Percentiles rank a stretch among this genome's conserved stretches.
These are phyloP conservation scores for Hemicrepidius hirtus DNA, from an alignment of 2,888 invertebrate species.

Conservation along the genomic window DNA sequence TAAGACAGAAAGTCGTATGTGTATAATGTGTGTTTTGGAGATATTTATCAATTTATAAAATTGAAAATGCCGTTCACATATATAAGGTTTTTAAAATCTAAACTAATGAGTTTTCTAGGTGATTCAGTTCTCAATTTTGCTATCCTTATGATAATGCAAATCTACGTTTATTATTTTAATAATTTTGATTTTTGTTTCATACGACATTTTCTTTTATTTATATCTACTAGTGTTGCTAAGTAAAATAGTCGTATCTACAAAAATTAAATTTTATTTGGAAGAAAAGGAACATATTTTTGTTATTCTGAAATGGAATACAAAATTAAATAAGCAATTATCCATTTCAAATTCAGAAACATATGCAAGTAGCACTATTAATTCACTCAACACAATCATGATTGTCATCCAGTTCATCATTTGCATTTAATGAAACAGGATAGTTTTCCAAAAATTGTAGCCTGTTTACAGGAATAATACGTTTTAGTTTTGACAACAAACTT, in stretches of 20 bases:
- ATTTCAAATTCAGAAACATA: too few relatives aligned
- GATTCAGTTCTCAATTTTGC: neutral
- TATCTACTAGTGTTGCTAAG: neutral
- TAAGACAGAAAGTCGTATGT: constrained; percentile 3
- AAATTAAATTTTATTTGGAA: neutral
- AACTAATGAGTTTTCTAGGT: neutral
- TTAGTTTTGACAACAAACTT: neutral
- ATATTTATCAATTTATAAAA: constrained; percentile 1
- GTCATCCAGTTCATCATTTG: too few relatives aligned
- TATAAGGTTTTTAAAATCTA: neutral
- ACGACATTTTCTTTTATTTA: neutral
- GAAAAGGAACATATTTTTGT: neutral
- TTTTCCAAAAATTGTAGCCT: constrained; percentile 4
- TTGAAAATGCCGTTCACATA: neutral
- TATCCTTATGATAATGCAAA: neutral
- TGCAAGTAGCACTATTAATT: too few relatives aligned
- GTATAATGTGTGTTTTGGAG: constrained; percentile 1
- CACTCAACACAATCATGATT: too few relatives aligned
- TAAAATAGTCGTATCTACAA: constrained; percentile 1
- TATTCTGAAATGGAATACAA: too few relatives aligned
- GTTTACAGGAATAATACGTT: neutral
- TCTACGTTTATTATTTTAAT: neutral
- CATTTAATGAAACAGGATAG: neutral
- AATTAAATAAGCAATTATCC: too few relatives aligned
- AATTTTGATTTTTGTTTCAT: neutral